Evolutionary conservation across 1,140 invertebrate species (phyloP).

Genomic region (Sycobia sp.): DNA sequence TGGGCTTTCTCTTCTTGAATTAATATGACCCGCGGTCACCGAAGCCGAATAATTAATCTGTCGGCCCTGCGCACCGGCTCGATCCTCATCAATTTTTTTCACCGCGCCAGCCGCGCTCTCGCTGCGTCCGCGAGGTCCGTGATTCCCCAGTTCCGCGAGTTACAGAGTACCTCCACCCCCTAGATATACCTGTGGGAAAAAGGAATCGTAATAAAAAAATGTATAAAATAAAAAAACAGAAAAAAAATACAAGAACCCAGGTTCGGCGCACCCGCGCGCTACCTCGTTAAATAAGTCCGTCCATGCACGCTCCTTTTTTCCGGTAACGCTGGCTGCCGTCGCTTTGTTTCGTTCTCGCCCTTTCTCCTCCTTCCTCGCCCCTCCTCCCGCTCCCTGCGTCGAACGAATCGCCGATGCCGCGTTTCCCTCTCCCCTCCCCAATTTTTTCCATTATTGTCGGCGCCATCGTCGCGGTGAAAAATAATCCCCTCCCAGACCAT

Average conservation of each 20-base stretch:
- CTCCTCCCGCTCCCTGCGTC: too few relatives aligned
- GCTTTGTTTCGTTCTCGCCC: not conserved
- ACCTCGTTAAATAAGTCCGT: slow-evolving; percentile 32
- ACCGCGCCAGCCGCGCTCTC: too few relatives aligned
- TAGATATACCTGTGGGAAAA: too few relatives aligned
- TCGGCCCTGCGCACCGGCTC: not conserved
- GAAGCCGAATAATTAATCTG: slow-evolving; percentile 30
- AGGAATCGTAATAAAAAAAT: not conserved
- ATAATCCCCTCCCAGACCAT: slow-evolving; percentile 17
- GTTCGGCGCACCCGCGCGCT: slow-evolving; percentile 4
- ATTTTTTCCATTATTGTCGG: too few relatives aligned
- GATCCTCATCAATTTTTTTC: too few relatives aligned
- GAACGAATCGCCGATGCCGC: too few relatives aligned
- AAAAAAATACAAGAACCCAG: slow-evolving; percentile 7
- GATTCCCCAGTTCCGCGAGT: too few relatives aligned
- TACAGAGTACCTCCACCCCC: too few relatives aligned
- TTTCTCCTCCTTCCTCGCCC: not conserved
- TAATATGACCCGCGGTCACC: slow-evolving; percentile 18
- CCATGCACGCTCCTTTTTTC: slow-evolving; percentile 25
- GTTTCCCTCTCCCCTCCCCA: too few relatives aligned
- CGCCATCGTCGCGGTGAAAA: slow-evolving; percentile 25
- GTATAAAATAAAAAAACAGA: not conserved
- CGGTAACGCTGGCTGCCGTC: too few relatives aligned
- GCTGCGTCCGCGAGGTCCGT: too few relatives aligned
- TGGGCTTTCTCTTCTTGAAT: slow-evolving; percentile 27